Percentiles rank a stretch among this genome's conserved stretches.
Evolutionary conservation across 2,888 invertebrate species (phyloP).

Genomic region (Ormyrus labotus): DNA sequence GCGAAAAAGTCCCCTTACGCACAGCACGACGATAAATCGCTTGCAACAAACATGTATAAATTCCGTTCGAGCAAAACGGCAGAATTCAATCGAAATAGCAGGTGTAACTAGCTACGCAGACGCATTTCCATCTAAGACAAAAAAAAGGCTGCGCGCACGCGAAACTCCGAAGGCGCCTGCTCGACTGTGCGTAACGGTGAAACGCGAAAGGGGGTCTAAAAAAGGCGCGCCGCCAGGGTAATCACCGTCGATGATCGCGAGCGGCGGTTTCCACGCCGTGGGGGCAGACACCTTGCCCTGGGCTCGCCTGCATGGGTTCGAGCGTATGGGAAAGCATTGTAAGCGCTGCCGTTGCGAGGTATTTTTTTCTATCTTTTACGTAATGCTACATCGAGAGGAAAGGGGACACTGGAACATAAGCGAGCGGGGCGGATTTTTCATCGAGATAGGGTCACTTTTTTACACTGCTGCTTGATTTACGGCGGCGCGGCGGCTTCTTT

Average conservation of each 20-base stretch:
- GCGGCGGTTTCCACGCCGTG: slow-evolving; percentile 3
- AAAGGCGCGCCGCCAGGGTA: neutral
- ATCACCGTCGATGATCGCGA: slow-evolving; percentile 7
- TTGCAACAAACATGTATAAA: neutral
- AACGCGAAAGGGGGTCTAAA: slow-evolving; percentile 10
- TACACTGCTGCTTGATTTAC: neutral
- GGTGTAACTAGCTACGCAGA: neutral
- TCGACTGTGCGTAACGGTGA: slow-evolving; percentile 9
- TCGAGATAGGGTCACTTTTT: too few species aligned
- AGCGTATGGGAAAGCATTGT: neutral
- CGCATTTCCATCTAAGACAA: neutral
- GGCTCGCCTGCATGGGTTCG: neutral
- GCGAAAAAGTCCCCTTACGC: too few species aligned
- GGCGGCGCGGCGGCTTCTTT: slow-evolving; percentile 8
- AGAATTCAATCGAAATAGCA: slow-evolving; percentile 7
- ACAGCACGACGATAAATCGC: too few species aligned
- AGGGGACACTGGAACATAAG: too few species aligned
- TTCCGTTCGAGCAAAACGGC: neutral
- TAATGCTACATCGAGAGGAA: too few species aligned
- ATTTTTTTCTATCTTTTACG: too few species aligned
- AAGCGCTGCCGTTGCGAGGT: neutral
- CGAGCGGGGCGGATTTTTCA: too few species aligned
- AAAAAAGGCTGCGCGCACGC: neutral
- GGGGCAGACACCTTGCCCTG: slow-evolving; percentile 2
- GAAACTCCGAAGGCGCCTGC: neutral